Evolutionary conservation across 2,888 invertebrate genomes (phyloP).

Genomic region (Lepidocyrtinus sp.): DNA sequence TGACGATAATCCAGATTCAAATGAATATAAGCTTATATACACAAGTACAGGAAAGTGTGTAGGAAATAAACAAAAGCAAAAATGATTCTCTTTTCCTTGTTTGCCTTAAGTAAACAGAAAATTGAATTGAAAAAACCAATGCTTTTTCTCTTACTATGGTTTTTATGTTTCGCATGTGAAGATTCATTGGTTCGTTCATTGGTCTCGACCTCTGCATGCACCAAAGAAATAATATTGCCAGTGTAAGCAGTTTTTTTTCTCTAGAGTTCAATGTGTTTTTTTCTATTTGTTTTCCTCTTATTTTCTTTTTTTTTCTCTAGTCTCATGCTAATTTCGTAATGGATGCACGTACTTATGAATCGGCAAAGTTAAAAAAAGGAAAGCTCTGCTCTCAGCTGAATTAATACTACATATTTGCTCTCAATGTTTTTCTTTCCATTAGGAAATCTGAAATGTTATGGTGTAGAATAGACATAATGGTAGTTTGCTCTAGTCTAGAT

Average conservation of each 20-base stretch:
- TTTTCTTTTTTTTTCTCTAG: neutral
- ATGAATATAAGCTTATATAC: neutral
- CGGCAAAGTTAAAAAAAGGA: neutral
- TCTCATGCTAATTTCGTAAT: constrained; percentile 14
- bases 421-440: neutral
- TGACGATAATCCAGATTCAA: neutral
- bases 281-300: neutral
- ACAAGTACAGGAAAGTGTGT: neutral
- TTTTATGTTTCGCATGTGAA: neutral
- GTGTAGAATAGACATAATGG: too few relatives aligned
- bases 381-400: neutral
- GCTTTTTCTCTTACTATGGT: neutral
- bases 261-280: neutral
- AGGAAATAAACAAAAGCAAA: neutral
- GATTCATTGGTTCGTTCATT: too few relatives aligned
- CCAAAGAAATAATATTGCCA: neutral
- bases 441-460: neutral
- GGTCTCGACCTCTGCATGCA: neutral
- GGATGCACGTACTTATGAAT: constrained; percentile 1
- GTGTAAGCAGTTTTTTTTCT: neutral
- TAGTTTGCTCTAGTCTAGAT: too few relatives aligned
- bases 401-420: constrained; percentile 1
- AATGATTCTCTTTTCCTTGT: neutral
- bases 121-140: neutral
- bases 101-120: neutral